Base-by-base conservation (phyloP, 2,113 vertebrate species). In the Cygnus atratus region DNA sequence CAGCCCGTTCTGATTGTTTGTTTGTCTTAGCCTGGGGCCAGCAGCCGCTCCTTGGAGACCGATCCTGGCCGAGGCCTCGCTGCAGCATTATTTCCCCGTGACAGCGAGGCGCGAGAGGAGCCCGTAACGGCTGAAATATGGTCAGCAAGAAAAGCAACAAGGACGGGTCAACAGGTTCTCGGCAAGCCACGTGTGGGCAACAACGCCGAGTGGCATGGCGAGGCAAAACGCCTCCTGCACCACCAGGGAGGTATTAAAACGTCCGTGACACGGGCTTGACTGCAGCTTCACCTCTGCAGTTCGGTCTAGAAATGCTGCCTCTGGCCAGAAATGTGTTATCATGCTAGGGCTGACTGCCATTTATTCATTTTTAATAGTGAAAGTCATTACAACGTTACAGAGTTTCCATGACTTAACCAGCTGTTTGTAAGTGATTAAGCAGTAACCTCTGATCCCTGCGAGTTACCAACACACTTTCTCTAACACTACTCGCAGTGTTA, bases 351-450 rank as follows among this genome's bases (percentile, higher is more conserved):
- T 86, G 79, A 19, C 59, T 93, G 94, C 96, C 96, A 95, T 84
- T 81, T 90, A 73, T 92, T 97, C 95, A 90, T 96, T 97, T 95
- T 96, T 95, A 93, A 90, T 87, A 81, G 77, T 17, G 52, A 76
- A 96, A 93, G 94, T 92, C 94, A 96, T 79, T 58, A 62, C 35
- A 79, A 16, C 52, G 63, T 70, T 81, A 61, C 86, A 79, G 67
- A 96, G 48, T 96, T 97, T 96, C 97, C 97, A 92, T 93, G 91
- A 96, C 67, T 97, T 93, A 96, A 96, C 76, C 95, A 90, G 92
- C 83, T 91, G 93, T 94, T 95, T 88, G 0, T 10, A 29, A 79
- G 87, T 24, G 76, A 86, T 66, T 52, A 90, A 94, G 74, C 55
- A 76, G 84, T 39, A 89, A 84, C 37, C 70, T 66, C 58, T 62